Evolutionary conservation across 2,797 vertebrate species (phyloP).

Genomic region (Merluccius polli): DNA sequence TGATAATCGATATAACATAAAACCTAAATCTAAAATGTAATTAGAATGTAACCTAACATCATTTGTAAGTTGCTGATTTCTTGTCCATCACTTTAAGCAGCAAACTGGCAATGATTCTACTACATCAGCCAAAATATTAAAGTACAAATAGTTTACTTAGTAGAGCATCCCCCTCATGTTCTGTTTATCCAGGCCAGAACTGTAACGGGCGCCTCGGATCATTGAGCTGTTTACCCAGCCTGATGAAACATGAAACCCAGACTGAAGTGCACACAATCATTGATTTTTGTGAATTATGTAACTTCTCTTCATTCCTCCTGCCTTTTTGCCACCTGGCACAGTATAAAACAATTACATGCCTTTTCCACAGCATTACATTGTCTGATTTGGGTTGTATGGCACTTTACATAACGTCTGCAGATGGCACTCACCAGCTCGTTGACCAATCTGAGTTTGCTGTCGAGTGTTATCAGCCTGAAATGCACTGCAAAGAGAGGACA

Average conservation of each 20-base stretch:
- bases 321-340: neutral
- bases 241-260: no score
- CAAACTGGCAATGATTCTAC: neutral
- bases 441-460: slow-evolving; percentile 67
- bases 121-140: neutral
- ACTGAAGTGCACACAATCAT: no score
- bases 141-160: neutral
- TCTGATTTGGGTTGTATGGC: neutral
- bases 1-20: no score
- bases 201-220: no score
- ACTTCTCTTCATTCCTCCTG: neutral
- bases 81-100: neutral
- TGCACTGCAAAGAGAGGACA: slow-evolving; percentile 65
- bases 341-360: neutral
- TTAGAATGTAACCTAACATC: no score
- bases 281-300: neutral
- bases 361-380: neutral
- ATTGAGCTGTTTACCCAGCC: no score
- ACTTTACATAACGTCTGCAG: neutral
- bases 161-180: no score
- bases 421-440: slow-evolving; percentile 52
- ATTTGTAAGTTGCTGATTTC: neutral
- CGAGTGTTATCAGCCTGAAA: slow-evolving; percentile 78
- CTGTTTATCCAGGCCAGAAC: no score
- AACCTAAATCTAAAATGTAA: no score